Evolutionary conservation across 2,888 invertebrate species (phyloP), one percentile per base, ranked within the genome.

Genomic region (Caenorhabditis afra): DNA sequence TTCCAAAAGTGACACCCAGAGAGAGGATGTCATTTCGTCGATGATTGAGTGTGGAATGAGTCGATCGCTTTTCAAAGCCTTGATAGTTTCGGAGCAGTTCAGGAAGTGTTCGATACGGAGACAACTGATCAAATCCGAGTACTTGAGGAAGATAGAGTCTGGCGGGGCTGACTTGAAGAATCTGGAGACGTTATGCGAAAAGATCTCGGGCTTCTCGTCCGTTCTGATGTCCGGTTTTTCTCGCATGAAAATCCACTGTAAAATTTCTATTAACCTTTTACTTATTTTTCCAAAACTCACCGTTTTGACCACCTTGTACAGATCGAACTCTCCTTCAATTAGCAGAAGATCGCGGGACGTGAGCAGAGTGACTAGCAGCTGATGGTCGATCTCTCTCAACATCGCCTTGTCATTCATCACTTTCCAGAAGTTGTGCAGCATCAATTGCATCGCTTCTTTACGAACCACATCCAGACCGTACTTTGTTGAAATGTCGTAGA

Each of bases 261-360:
- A 67, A 14, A 1, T 12, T 55, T 39, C 66, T 61, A 47, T 18
- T 45, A 41, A 18, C 37, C 20, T n/a, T 64, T 12, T 7, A n/a
- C 23, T 14, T 23, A 1, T 23, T n/a, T n/a, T n/a, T n/a, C n/a
- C n/a, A n/a, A n/a, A 22, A 45, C 81, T 65, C 12, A 87, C 87
- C 47, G 22, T 47, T 81, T 73, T 85, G 5, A 88, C 70, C 10
- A 81, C 55, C 23, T 61, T 58, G 53, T 88, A 88, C 8, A 88
- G 50, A 75, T 88, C 88, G 45, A 79, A 66, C 57, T 88, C 88
- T n/a, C 84, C 85, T 57, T 88, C 88, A 1, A 76, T 58, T 4
- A 87, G 81, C 7, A 86, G 77, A 8, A 87, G 65, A 52, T 86
- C 82, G 1, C 80, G 55, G 3, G 83, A 81, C 12, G 78, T 75